Evolutionary conservation across 2,797 vertebrate species (phyloP).

Genomic region (Ambastaia sidthimunki): DNA sequence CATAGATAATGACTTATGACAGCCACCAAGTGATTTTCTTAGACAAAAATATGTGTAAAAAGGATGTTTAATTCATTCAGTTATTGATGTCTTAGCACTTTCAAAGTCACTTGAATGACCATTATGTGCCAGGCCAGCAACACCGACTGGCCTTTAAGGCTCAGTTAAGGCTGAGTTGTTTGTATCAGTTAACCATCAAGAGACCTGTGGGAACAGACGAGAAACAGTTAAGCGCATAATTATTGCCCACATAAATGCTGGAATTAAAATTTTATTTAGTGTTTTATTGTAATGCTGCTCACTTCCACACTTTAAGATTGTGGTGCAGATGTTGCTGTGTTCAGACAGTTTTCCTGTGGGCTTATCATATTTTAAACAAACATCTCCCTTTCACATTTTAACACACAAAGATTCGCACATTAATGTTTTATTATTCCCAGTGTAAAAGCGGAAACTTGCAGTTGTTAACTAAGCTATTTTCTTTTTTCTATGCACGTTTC

Average conservation of each 20-base stretch:
- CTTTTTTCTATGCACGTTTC: too few species aligned
- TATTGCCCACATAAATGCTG: slow-evolving; percentile 63
- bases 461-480: too few species aligned
- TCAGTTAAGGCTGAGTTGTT: slow-evolving; percentile 25
- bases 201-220: neutral
- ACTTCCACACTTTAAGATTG: slow-evolving; percentile 60
- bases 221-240: slow-evolving; percentile 52
- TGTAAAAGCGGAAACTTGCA: neutral
- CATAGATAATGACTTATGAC: slow-evolving; percentile 3
- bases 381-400: slow-evolving; percentile 79
- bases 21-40: too few species aligned
- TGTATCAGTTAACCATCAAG: neutral
- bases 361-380: slow-evolving; percentile 79
- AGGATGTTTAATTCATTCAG: neutral
- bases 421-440: slow-evolving; percentile 80
- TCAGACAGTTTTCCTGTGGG: slow-evolving; percentile 71
- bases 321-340: slow-evolving; percentile 64
- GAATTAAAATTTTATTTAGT: slow-evolving; percentile 72
- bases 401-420: slow-evolving; percentile 77
- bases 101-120: neutral
- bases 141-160: neutral
- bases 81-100: neutral
- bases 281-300: slow-evolving; percentile 55
- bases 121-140: neutral
- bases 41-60: neutral